A percentile compares a stretch with the other conserved stretches of the same genome.
Conservation (phyloP, 2,113 vertebrate genomes). For the Peucedramus taeniatus region DNA sequence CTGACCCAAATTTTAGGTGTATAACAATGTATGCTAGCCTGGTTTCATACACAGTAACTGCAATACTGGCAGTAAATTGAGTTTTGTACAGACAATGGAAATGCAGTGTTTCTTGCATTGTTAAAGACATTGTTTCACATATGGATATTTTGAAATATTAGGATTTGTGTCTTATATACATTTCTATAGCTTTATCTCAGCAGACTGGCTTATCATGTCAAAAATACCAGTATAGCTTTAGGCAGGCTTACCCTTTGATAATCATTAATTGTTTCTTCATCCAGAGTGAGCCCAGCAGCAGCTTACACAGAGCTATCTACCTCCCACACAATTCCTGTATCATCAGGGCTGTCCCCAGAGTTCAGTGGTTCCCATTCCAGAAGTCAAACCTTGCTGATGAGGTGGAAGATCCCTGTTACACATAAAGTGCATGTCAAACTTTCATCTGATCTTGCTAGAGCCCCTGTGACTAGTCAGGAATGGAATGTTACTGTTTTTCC, state of each 20-base stretch:
- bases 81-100: background rate
- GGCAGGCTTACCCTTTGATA: background rate
- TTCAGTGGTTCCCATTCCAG: background rate
- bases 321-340: background rate
- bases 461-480: background rate
- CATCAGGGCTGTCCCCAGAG: background rate
- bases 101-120: background rate
- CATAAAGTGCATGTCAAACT: background rate
- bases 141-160: background rate
- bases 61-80: background rate
- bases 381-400: background rate
- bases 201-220: background rate
- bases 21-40: background rate
- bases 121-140: background rate
- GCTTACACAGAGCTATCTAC: background rate
- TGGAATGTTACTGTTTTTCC: background rate
- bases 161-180: background rate
- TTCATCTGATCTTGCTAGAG: background rate
- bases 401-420: background rate
- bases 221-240: background rate
- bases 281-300: background rate
- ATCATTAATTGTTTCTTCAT: background rate
- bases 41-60: background rate
- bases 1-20: background rate
- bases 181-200: background rate